Evolutionary conservation across 2,797 vertebrate species (phyloP), one percentile per base, ranked within the genome.

Genomic region (Anabacerthia variegaticeps): DNA sequence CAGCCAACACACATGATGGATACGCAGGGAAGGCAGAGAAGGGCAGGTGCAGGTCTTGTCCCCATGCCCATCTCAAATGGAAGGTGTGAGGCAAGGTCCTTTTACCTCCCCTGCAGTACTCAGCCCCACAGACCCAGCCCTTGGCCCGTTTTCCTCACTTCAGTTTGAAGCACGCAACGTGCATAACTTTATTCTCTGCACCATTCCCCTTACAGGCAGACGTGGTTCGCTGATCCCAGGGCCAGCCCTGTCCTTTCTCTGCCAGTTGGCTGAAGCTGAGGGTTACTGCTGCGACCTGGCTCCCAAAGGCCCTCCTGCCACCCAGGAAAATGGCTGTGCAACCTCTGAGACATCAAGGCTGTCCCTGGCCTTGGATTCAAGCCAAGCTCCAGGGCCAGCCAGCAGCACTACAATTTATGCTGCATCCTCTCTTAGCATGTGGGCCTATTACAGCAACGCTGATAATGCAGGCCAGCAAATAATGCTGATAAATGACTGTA

Each of bases 1-100:
- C 43, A 62, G 26, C 22, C 17, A 62, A 7, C 0, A 0, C 43
- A 32, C 12, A 7, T 0, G 1, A 43, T 3, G 12, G 39, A 55
- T 36, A 44, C 30, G 56, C 23, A 51, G 5, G 21, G 13, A 76
- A 26, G 9, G 24, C 8, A 32, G 22, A 41, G 87, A 65, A 82
- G 0, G 3, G 39, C 56, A 85, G n/a, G 10, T 22, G 10, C 27
- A 16, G 2, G 3, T 9, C 56, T 48, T 18, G 22, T 52, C 65
- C n/a, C 52, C 21, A 1, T 4, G 23, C 7, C 26, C 1, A 2
- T 39, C 72, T 73, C 49, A 34, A 41, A 52, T 4, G 1, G 44
- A 5, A 85, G 41, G 10, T 12, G 7, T 28, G 36, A 32, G 44
- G 27, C 36, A 80, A 0, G 0, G 36, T 28, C 48, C 71, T 76